These are phyloP conservation scores for Branchinecta lindahli DNA, from an alignment of 1,140 invertebrate species.

Conservation along the genomic window DNA sequence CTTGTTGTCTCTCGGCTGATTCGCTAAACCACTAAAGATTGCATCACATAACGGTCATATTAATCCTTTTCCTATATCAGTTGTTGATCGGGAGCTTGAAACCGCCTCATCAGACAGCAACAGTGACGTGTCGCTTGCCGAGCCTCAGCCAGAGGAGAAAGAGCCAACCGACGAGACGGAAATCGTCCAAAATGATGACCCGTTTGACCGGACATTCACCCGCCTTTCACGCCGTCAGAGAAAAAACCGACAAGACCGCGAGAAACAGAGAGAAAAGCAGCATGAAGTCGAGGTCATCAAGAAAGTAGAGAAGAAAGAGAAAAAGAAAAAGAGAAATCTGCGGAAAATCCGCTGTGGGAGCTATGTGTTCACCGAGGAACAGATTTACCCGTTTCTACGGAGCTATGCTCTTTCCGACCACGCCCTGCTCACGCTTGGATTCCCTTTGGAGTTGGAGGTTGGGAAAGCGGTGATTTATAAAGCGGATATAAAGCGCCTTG, in stretches of 20 bases:
- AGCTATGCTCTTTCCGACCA: conserved; percentile 45
- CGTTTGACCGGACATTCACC: conserved; percentile 28
- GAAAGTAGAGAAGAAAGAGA: conserved; percentile 29
- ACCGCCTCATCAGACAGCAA: neutral
- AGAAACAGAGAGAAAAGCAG: conserved; percentile 9
- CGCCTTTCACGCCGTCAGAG: conserved; percentile 18
- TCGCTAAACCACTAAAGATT: no score
- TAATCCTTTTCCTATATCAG: neutral
- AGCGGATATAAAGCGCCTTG: conserved; percentile 21
- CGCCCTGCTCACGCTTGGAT: conserved; percentile 50
- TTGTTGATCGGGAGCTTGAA: neutral
- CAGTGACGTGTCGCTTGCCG: neutral
- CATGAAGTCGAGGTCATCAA: conserved; percentile 23
- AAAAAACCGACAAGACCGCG: conserved; percentile 20
- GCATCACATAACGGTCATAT: no score
- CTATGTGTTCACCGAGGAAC: conserved; percentile 10
- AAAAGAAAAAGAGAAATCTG: conserved; percentile 32
- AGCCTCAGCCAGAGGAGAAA: neutral
- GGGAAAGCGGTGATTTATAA: conserved; percentile 43
- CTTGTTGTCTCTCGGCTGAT: no score
- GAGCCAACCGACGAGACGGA: neutral
- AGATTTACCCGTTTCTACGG: conserved; percentile 30
- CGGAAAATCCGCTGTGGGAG: neutral
- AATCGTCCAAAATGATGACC: neutral
- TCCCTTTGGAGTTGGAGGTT: conserved; percentile 45